phyloP scores from a whole-genome alignment of 2,888 invertebrate genomes.

The Drosophila kokeensis region DNA sequence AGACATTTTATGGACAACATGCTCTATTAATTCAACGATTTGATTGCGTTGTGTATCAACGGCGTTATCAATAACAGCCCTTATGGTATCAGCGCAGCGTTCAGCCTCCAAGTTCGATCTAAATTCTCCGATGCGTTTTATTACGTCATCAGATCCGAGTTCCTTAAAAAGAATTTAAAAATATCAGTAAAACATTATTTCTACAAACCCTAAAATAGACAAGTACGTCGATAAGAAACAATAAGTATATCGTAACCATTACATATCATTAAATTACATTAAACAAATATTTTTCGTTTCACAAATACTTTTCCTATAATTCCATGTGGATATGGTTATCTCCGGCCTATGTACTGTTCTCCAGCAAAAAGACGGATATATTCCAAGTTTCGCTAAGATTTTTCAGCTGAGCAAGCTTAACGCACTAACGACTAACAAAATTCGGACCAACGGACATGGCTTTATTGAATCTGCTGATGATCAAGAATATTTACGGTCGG shows the following conservation, averaged over 20 bases:
- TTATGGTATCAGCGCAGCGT: conserved; percentile 92
- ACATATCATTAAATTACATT: background rate
- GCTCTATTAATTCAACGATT: conserved; percentile 93
- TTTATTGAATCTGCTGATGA: background rate
- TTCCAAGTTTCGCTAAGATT: background rate
- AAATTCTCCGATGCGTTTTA: conserved; percentile 90
- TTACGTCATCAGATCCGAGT: conserved; percentile 91
- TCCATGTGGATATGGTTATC: background rate
- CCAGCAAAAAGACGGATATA: background rate
- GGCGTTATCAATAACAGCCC: conserved; percentile 93
- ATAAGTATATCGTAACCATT: background rate
- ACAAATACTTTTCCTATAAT: background rate
- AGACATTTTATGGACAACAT: conserved; percentile 93
- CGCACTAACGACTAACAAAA: background rate
- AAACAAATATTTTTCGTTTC: background rate
- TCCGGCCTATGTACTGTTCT: background rate
- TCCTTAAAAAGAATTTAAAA: conserved; percentile 85
- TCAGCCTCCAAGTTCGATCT: conserved; percentile 91
- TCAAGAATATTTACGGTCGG: no score
- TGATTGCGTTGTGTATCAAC: conserved; percentile 95
- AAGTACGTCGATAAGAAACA: background rate
- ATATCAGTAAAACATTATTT: background rate
- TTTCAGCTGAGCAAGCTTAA: background rate
- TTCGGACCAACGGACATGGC: background rate
- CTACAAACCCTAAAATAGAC: background rate